Conservation (phyloP, 2,888 invertebrate species). For the Unio delphinus region DNA sequence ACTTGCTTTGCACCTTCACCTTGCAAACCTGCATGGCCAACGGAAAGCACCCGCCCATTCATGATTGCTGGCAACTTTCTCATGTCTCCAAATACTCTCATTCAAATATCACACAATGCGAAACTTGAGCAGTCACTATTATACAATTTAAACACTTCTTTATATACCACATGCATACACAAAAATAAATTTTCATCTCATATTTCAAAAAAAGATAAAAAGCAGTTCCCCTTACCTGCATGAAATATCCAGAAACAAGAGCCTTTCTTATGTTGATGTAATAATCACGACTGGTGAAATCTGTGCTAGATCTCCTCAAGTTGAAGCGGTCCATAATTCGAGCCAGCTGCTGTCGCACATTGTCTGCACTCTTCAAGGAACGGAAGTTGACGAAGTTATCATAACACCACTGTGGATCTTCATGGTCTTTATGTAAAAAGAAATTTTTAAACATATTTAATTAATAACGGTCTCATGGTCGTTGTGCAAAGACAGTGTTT, state of each 20-base stretch:
- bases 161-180: too few relatives aligned
- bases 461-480: neutral
- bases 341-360: slow-evolving; percentile 96
- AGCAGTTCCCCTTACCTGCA: slow-evolving; percentile 83
- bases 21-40: too few relatives aligned
- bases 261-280: slow-evolving; percentile 99
- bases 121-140: too few relatives aligned
- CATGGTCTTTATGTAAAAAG: slow-evolving; percentile 81
- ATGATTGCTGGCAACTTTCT: too few relatives aligned
- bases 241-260: slow-evolving; percentile 98
- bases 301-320: slow-evolving; percentile 93
- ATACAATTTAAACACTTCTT: too few relatives aligned
- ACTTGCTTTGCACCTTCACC: too few relatives aligned
- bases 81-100: too few relatives aligned
- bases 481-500: neutral
- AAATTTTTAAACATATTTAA: neutral
- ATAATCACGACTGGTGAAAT: slow-evolving; percentile 98
- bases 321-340: slow-evolving; percentile 99
- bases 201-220: too few relatives aligned
- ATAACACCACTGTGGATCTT: slow-evolving; percentile 99
- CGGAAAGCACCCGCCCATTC: too few relatives aligned
- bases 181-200: too few relatives aligned
- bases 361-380: slow-evolving; percentile 97
- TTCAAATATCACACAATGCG: too few relatives aligned
- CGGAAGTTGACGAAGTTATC: slow-evolving; percentile 99